phyloP scores from a whole-genome alignment of 2,113 vertebrate species.

The Thinocorus orbignyianus region DNA sequence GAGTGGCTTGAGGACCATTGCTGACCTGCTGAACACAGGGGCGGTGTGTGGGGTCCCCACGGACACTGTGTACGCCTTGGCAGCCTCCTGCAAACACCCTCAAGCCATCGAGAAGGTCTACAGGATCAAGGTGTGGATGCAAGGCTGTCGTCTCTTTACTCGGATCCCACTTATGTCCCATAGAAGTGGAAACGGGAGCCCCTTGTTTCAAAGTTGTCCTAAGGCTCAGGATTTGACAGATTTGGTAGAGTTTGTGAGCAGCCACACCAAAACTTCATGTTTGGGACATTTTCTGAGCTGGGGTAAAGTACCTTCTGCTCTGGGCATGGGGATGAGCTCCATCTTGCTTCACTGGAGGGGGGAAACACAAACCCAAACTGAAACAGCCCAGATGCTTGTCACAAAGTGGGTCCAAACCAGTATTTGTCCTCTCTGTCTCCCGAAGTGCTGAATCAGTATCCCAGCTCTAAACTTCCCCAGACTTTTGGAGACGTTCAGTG shows the following conservation, averaged over 20 bases:
- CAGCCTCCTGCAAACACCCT: constrained; percentile 88
- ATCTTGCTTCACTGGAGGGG: background rate
- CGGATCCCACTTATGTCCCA: background rate
- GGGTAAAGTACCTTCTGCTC: background rate
- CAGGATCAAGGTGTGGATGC: constrained; percentile 81
- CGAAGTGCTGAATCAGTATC: constrained; percentile 48
- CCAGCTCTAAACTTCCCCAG: background rate
- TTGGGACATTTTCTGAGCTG: background rate
- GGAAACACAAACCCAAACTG: background rate
- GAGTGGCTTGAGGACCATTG: constrained; percentile 80
- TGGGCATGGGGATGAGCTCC: background rate
- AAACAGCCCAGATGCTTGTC: background rate
- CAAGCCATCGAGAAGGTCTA: constrained; percentile 87
- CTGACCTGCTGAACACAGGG: constrained; percentile 75
- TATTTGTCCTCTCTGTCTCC: background rate
- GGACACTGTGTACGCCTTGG: constrained; percentile 88
- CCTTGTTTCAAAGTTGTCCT: background rate
- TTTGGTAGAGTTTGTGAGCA: background rate
- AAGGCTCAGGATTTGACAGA: fast-evolving
- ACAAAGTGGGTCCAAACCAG: background rate
- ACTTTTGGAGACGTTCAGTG: constrained; percentile 19
- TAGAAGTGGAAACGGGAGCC: background rate
- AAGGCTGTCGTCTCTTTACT: background rate
- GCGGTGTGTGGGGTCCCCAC: constrained; percentile 87
- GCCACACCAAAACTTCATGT: background rate